Evolutionary conservation across 1,140 invertebrate genomes (phyloP), one percentile per base, ranked within the genome.

Genomic region (Trichonephila clavipes): DNA sequence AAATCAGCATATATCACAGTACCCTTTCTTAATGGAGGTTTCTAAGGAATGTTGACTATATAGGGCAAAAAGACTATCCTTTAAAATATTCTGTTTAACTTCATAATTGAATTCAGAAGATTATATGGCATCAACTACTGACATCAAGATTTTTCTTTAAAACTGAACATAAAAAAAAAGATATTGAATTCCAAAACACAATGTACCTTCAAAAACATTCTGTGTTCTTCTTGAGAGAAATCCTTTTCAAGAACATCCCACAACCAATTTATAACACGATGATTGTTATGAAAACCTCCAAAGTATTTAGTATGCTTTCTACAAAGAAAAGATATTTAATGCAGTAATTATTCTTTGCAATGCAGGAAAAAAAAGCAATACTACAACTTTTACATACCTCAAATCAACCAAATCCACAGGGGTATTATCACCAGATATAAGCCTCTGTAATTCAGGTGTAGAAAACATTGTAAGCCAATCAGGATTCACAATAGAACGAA

Each of bases 191-290:
- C 34, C 3, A 40, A 40, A 40, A 40, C 34, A 12, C 16, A 82
- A 82, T 28, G 40, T 69, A 97, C 97, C 97, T 99, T 99, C 0
- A 99, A 96, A 96, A 99, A 99, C 94, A 99, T 97, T 95, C 97
- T 97, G 94, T 98, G 97, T 96, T 99, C 99, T 87, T 98, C 97
- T 95, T 98, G 97, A 16, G 96, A 97, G 96, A 99, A 99, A 96
- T 99, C 99, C 95, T 98, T 98, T 95, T 99, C 98, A 51, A 99
- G 96, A 94, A 99, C 98, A 96, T 99, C 98, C 99, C 99, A 99
- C 19, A 99, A 96, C 99, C 99, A 99, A 95, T 98, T 97, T 21
- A 99, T 98, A 66, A 99, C 98, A 94, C 98, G 97, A 96, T 99
- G 99, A 94, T 98, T 99, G 96, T 99, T 98, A 96, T 99, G 99